Base-by-base conservation (phyloP, 2,113 vertebrate species). In the Aldabrachelys gigantea region DNA sequence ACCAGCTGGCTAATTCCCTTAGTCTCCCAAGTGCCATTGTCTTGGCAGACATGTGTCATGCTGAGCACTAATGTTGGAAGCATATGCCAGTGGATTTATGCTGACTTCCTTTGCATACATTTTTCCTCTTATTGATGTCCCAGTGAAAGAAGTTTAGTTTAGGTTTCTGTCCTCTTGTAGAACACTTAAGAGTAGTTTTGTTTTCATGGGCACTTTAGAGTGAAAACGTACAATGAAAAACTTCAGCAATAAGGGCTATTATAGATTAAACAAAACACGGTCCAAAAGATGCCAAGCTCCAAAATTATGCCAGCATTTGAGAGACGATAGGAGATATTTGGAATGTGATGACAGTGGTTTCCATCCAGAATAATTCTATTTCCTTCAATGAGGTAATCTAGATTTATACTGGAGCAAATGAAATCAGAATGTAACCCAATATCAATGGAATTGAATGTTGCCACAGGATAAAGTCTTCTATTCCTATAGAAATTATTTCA, bases 351-450 rank as follows among this genome's bases (percentile, higher is more conserved):
- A n/a, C 2, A 0, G 29, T 89, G 82, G 22, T 78, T 72, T 82
- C 84, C 29, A 54, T 96, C 14, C 56, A 92, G 88, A 84, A 87
- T 54, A 91, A n/a, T 69, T 69, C 17, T 52, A 75, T 85, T 10
- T 9, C 88, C 65, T 83, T 90, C n/a, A 17, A 1, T 87, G 89
- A 79, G 88, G 72, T 5, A 6, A 89, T 92, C 82, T 13, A 27
- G 65, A 93, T 56, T 83, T 94, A 81, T 19, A 10, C 57, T 50
- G 92, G 94, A 88, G 89, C 59, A 92, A 89, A n/a, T 79, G 38
- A 38, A 78, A 89, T 80, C 44, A 7, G 8, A 78, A 4, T 84
- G 29, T 82, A 82, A 81, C 95, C 94, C 91, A 47, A 12, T 90
- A 84, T 50, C 82, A 96, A 14, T 62, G 29, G 59, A 62, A 78